A percentile compares a stretch with the other conserved stretches of the same genome.
phyloP scores from a whole-genome alignment of 2,797 vertebrate genomes.

The Merluccius polli region DNA sequence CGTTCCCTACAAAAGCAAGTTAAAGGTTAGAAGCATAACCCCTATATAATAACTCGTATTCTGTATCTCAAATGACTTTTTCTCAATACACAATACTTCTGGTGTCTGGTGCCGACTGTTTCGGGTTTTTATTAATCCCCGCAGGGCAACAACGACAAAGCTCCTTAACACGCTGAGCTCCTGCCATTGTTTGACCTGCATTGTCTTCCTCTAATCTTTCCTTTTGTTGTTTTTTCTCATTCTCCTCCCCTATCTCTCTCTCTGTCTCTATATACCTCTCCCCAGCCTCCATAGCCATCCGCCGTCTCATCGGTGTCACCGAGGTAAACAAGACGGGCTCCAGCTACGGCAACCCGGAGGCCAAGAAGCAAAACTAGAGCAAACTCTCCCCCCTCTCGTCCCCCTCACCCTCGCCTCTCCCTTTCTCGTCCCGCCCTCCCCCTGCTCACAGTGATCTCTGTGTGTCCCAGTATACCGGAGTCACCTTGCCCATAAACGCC shows the following conservation, averaged over 20 bases:
- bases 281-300: conserved; percentile 92
- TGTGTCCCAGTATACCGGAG: not conserved
- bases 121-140: not conserved
- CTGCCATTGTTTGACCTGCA: not conserved
- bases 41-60: no score
- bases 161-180: not conserved
- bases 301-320: conserved; percentile 95
- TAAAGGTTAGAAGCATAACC: no score
- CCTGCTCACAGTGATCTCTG: not conserved
- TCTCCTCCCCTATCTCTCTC: conserved; percentile 3
- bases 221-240: not conserved
- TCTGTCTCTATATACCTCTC: conserved; percentile 40
- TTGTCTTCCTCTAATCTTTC: conserved; percentile 1
- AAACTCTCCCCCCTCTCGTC: conserved; percentile 10
- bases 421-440: not conserved
- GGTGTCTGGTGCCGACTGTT: not conserved
- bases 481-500: not conserved
- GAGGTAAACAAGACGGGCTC: conserved; percentile 97
- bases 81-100: not conserved
- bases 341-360: conserved; percentile 90
- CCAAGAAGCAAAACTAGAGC: conserved; percentile 91
- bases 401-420: not conserved
- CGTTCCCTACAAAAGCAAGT: no score
- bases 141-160: not conserved
- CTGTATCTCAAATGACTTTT: not conserved